Evolutionary conservation across 2,113 vertebrate species (phyloP).

Genomic region (Alouatta palliata): DNA sequence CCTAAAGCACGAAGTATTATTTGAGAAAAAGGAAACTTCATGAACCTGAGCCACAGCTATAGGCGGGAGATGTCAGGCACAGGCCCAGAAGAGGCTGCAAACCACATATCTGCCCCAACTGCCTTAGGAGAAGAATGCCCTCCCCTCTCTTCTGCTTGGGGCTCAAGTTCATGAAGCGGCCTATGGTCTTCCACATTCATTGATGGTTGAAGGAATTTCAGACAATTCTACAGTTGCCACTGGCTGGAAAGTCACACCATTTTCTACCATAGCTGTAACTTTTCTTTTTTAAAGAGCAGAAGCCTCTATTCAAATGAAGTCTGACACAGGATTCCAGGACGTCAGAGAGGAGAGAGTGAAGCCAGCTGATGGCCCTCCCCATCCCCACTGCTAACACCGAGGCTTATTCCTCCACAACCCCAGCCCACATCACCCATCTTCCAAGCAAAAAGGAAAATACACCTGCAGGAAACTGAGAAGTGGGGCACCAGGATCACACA

Average conservation of each 20-base stretch:
- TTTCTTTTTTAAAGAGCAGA: background rate
- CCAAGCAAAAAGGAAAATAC: background rate
- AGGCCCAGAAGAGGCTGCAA: accelerated
- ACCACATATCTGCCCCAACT: background rate
- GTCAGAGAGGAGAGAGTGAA: background rate
- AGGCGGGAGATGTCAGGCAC: background rate
- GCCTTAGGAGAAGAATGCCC: background rate
- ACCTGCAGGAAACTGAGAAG: too few relatives aligned
- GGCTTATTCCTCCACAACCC: background rate
- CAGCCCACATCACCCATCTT: background rate
- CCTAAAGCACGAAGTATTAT: background rate
- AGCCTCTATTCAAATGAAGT: background rate
- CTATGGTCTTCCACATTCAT: background rate
- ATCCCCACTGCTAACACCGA: accelerated
- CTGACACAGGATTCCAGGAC: background rate
- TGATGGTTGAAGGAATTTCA: background rate
- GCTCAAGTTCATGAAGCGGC: too few relatives aligned
- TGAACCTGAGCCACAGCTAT: background rate
- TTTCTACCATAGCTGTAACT: background rate
- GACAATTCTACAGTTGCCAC: background rate
- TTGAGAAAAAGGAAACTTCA: background rate
- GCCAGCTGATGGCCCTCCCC: accelerated
- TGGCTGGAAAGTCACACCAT: background rate
- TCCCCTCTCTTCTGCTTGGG: background rate
- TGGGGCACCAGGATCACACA: background rate